Evolutionary conservation across 1,140 invertebrate species (phyloP).

Genomic region (Drusus annulatus): DNA sequence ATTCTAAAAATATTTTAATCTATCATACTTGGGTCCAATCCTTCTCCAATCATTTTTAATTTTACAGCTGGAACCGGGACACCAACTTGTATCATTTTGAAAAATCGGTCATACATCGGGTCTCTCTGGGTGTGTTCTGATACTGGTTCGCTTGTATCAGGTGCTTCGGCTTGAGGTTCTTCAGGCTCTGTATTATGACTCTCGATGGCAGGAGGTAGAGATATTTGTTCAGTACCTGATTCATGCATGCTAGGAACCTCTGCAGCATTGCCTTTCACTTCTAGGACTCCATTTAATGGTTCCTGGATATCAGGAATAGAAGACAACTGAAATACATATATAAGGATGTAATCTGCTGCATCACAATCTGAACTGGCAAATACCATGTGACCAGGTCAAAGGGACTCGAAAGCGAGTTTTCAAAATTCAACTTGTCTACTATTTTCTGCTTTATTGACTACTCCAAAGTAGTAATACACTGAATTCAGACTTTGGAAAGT

Average conservation of each 20-base stretch:
- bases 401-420: too few species aligned
- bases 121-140: conserved; percentile 64
- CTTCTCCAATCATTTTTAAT: conserved; percentile 87
- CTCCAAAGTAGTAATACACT: too few species aligned
- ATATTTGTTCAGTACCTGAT: conserved; percentile 15
- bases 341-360: background rate
- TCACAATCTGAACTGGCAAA: too few species aligned
- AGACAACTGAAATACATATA: conserved; percentile 72
- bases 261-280: conserved; percentile 53
- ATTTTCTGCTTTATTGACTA: too few species aligned
- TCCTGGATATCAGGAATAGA: conserved; percentile 79
- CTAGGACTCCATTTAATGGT: conserved; percentile 42
- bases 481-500: too few species aligned
- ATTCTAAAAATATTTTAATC: conserved; percentile 72
- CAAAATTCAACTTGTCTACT: too few species aligned
- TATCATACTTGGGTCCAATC: conserved; percentile 82
- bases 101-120: conserved; percentile 83
- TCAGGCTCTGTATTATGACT: too few species aligned
- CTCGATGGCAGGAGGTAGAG: too few species aligned
- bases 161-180: conserved; percentile 49
- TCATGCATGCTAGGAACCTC: conserved; percentile 53
- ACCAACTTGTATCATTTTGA: conserved; percentile 91
- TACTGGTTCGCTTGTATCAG: conserved; percentile 60
- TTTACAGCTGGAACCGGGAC: conserved; percentile 86
- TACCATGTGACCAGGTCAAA: too few species aligned